Evolutionary conservation across 2,888 invertebrate species (phyloP).

Genomic region (Cryptocephalus moraei): DNA sequence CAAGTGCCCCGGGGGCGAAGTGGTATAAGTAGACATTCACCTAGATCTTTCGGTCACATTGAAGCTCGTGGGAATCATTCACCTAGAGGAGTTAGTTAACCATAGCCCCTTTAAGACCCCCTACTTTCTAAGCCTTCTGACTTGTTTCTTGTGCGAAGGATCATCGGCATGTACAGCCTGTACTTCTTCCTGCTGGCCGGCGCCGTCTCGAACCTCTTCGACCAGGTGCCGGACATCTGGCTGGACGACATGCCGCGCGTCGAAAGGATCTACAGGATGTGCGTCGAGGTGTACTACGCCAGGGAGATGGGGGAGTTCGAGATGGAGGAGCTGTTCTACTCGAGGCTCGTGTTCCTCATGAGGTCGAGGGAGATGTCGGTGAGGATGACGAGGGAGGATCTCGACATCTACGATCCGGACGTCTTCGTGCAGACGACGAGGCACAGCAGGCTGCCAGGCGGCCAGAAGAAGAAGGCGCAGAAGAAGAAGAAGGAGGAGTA

Average conservation of each 20-base stretch:
- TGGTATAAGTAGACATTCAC: no score
- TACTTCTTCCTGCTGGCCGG: constrained; percentile 49
- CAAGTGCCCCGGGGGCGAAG: no score
- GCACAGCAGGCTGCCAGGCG: no score
- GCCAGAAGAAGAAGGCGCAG: no score
- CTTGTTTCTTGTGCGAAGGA: constrained; percentile 34
- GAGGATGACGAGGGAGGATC: constrained; percentile 17
- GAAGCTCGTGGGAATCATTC: no score
- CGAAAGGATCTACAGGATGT: constrained; percentile 24
- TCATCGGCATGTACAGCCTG: constrained; percentile 55
- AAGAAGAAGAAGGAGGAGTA: no score
- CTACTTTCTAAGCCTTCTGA: no score
- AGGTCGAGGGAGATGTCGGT: constrained; percentile 43
- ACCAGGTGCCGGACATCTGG: constrained; percentile 38
- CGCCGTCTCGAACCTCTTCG: constrained; percentile 3
- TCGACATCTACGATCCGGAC: constrained; percentile 4
- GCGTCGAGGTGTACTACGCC: constrained; percentile 34
- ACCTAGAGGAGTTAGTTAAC: no score
- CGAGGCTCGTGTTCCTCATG: constrained; percentile 53
- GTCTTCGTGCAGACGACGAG: no score
- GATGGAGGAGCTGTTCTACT: constrained; percentile 54
- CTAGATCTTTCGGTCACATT: no score
- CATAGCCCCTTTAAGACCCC: no score
- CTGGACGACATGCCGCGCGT: constrained; percentile 24
- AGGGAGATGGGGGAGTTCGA: constrained; percentile 46